Evolutionary conservation across 2,113 vertebrate species (phyloP).

Genomic region (Dasyurus viverrinus): DNA sequence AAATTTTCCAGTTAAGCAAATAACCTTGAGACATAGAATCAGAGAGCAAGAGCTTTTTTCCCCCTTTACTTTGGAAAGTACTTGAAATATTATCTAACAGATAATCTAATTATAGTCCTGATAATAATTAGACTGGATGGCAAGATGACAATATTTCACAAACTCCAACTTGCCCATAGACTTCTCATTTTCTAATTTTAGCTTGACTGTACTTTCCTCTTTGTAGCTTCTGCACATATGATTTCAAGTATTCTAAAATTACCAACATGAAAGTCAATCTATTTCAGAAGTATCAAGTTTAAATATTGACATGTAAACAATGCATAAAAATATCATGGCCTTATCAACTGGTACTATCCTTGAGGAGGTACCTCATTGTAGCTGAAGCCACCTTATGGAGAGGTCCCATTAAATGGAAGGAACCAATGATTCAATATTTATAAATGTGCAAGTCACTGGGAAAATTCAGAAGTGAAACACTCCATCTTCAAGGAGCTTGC

Average conservation of each 20-base stretch:
- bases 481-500: not conserved
- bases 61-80: conserved; percentile 71
- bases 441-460: not conserved
- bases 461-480: not conserved
- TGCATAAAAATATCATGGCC: not conserved
- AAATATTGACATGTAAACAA: conserved; percentile 34
- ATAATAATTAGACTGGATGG: conserved; percentile 74
- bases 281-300: conserved; percentile 30
- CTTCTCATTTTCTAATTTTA: conserved; percentile 70
- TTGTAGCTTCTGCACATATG: conserved; percentile 46
- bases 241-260: conserved; percentile 54
- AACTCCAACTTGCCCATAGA: conserved; percentile 66
- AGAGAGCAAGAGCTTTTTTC: conserved; percentile 60
- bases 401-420: not conserved
- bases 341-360: not conserved
- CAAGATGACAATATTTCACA: conserved; percentile 60
- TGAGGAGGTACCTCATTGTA: not conserved
- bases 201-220: conserved; percentile 29
- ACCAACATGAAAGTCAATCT: conserved; percentile 34
- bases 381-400: not conserved
- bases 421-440: not conserved
- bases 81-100: conserved; percentile 74
- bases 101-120: conserved; percentile 78
- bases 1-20: conserved; percentile 60
- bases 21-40: conserved; percentile 45